phyloP scores from a whole-genome alignment of 2,113 vertebrate species.

The Perognathus longimembris region DNA sequence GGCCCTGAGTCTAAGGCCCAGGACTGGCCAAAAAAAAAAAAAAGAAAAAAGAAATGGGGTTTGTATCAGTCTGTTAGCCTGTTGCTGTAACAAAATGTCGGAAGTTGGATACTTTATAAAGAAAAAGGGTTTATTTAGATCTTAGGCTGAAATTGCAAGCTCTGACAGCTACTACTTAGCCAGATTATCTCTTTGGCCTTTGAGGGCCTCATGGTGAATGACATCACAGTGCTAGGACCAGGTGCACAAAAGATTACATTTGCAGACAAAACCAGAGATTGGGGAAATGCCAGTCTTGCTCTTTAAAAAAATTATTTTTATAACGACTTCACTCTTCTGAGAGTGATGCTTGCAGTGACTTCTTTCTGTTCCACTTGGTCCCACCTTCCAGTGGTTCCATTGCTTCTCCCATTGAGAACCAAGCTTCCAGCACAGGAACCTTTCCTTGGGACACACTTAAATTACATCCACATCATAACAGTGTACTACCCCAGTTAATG shows the following conservation, averaged over 20 bases:
- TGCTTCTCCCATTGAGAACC: neutral
- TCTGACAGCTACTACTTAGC: neutral
- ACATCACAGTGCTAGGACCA: neutral
- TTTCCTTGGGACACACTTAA: neutral
- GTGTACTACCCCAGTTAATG: neutral
- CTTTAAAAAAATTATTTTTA: neutral
- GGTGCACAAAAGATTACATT: neutral
- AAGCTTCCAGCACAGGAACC: neutral
- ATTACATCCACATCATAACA: neutral
- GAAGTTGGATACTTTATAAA: neutral
- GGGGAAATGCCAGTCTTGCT: neutral
- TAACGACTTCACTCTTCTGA: neutral
- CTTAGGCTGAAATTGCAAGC: neutral
- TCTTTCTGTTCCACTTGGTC: neutral
- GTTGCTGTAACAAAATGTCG: neutral
- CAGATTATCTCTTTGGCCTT: neutral
- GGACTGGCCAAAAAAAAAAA: no score
- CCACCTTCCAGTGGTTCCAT: neutral
- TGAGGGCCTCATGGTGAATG: neutral
- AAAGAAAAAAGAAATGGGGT: constrained; percentile 5
- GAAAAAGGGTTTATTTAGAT: neutral
- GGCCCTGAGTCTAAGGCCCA: no score
- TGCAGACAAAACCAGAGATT: neutral
- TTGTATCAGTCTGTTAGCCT: neutral
- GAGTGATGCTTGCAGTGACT: neutral